phyloP scores from a whole-genome alignment of 2,797 vertebrate species.

The Brachyrhaphis roseni region DNA sequence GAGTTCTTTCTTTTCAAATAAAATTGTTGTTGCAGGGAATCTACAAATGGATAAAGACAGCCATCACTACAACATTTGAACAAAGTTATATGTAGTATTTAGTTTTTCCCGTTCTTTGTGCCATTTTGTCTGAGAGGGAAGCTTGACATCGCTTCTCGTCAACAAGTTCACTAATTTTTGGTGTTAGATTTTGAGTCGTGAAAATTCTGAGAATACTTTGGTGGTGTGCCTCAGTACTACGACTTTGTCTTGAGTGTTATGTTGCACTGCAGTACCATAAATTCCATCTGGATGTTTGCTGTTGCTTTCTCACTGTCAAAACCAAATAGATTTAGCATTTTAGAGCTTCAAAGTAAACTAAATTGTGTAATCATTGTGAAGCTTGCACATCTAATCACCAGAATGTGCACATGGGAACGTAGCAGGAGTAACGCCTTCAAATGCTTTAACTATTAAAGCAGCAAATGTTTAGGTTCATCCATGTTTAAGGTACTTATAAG shows the following conservation, averaged over 20 bases:
- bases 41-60: neutral
- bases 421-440: neutral
- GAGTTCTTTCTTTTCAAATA: neutral
- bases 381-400: neutral
- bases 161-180: neutral
- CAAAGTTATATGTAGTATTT: neutral
- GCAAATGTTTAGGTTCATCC: neutral
- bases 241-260: neutral
- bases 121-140: neutral
- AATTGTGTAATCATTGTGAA: neutral
- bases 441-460: neutral
- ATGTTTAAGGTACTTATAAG: neutral
- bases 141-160: neutral
- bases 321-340: neutral
- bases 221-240: neutral
- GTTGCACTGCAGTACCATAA: neutral
- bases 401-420: neutral
- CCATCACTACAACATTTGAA: neutral
- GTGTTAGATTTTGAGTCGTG: neutral
- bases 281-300: neutral
- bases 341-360: neutral
- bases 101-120: neutral
- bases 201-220: neutral
- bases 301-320: neutral
- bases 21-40: neutral